Evolutionary conservation across 2,113 vertebrate genomes (phyloP).

Genomic region (Oenanthe melanoleuca): DNA sequence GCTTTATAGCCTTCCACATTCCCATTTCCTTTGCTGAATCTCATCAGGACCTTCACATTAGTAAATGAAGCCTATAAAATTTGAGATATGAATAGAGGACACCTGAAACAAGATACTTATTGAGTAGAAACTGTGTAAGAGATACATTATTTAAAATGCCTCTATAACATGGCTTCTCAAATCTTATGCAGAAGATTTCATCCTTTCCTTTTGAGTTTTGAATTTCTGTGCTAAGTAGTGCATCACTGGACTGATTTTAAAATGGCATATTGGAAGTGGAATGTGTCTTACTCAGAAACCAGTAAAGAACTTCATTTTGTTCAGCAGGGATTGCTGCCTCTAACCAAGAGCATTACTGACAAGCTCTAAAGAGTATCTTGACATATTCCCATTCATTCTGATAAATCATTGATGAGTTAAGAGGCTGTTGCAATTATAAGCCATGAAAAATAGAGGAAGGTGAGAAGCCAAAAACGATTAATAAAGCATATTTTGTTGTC

Average conservation of each 20-base stretch:
- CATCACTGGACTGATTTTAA: background rate
- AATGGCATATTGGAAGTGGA: background rate
- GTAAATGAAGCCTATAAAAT: slow-evolving; percentile 39
- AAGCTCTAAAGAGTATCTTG: background rate
- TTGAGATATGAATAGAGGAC: slow-evolving; percentile 34
- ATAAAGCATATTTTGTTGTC: background rate
- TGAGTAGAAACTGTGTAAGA: background rate
- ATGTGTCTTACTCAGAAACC: background rate
- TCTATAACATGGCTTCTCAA: background rate
- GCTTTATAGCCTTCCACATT: slow-evolving; percentile 20
- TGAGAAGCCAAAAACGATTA: background rate
- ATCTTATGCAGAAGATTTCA: background rate
- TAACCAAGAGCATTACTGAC: background rate
- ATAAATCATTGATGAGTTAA: slow-evolving; percentile 4
- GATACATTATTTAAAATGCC: background rate
- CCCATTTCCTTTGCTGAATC: slow-evolving; percentile 47
- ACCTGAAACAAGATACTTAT: slow-evolving; percentile 30
- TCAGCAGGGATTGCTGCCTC: background rate
- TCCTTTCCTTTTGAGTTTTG: slow-evolving; percentile 16
- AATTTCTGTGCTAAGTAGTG: slow-evolving; percentile 2
- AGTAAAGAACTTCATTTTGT: background rate
- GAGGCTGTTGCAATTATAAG: background rate
- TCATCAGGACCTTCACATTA: slow-evolving; percentile 38
- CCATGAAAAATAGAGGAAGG: background rate
- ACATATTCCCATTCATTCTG: background rate